Base-by-base conservation (phyloP, 2,113 vertebrate species). In the Chaenocephalus aceratus region DNA sequence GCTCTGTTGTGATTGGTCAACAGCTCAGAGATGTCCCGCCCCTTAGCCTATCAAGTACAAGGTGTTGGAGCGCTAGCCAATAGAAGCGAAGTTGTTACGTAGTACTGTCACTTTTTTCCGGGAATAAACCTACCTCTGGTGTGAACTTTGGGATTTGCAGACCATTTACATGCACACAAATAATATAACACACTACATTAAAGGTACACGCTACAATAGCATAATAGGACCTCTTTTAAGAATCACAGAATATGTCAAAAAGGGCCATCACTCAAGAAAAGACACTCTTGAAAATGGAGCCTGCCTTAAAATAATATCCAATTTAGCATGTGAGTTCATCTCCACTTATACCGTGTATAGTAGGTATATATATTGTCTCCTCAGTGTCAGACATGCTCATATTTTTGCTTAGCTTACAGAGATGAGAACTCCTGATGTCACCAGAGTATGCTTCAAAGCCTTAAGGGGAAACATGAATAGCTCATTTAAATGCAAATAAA, bases 401-500 rank as follows among this genome's bases (percentile, higher is more conserved):
- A 77, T 10, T 75, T 85, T 85, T 69, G 41, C 78, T 51, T 26
- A 79, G 59, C 52, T 61, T 62, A 60, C 23, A 58, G 21, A 36
- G 16, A 52, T 66, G 26, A 66, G 21, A 60, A 75, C 71, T 88
- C 65, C 72, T 71, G 60, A 75, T 87, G 87, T 86, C 87, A 87
- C 84, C 49, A 62, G 67, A 77, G 57, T 45, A 76, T 62, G 68
- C 44, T 85, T 76, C 61, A 81, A 81, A 81, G 72, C 84, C 88
- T 75, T 54, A 18, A 71, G 87, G 91, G 83, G 69, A 34, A 72
- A 91, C 77, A 88, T 82, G 84, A 92, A 89, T 80, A 81, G 72
- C 78, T 91, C 61, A 89, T 91, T 90, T 91, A 90, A 88, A 92
- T 92, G 92, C 89, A 91, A 91, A 92, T 90, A 92, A 84, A 90